A percentile compares a stretch with the other conserved stretches of the same genome.
Evolutionary conservation across 2,888 invertebrate genomes (phyloP).

Genomic region (Drosophila limbata): DNA sequence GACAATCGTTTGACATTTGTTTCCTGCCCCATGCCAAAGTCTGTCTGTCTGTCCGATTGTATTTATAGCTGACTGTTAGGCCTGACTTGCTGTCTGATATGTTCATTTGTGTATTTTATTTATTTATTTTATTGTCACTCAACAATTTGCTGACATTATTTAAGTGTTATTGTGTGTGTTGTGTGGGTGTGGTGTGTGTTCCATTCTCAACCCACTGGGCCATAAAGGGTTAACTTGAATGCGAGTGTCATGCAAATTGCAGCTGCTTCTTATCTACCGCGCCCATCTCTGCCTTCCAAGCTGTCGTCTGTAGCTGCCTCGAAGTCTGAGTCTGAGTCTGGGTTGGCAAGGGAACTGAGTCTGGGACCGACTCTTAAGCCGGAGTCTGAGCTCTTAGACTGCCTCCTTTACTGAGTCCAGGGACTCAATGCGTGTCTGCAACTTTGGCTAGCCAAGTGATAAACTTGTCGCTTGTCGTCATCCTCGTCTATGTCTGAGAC

Average conservation of each 20-base stretch:
- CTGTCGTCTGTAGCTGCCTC: slow-evolving; percentile 11
- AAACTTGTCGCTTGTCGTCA: slow-evolving; percentile 75
- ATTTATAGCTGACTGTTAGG: slow-evolving; percentile 31
- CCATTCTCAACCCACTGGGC: slow-evolving; percentile 23
- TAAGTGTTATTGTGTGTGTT: slow-evolving; percentile 13
- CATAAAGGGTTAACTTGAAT: slow-evolving; percentile 46
- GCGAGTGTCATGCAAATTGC: slow-evolving; percentile 55
- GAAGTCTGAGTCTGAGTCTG: slow-evolving; percentile 12
- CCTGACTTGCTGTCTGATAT: slow-evolving; percentile 15
- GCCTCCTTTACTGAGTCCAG: background rate
- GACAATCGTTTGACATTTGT: slow-evolving; percentile 62
- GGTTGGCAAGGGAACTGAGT: background rate
- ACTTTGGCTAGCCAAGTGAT: slow-evolving; percentile 66
- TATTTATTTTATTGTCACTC: slow-evolving; percentile 29
- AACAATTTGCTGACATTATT: slow-evolving; percentile 45
- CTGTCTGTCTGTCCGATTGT: slow-evolving; percentile 17
- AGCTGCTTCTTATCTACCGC: slow-evolving; percentile 54
- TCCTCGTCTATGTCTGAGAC: slow-evolving; percentile 34
- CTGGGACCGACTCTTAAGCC: background rate
- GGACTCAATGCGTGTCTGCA: slow-evolving; percentile 52
- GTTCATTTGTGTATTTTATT: slow-evolving; percentile 7
- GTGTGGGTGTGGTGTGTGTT: slow-evolving; percentile 24
- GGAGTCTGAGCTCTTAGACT: slow-evolving; percentile 1
- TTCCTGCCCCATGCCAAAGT: slow-evolving; percentile 53
- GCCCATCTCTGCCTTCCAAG: slow-evolving; percentile 57